Evolutionary conservation across 2,888 invertebrate species (phyloP), one percentile per base, ranked within the genome.

Genomic region (Amphipyra berbera): DNA sequence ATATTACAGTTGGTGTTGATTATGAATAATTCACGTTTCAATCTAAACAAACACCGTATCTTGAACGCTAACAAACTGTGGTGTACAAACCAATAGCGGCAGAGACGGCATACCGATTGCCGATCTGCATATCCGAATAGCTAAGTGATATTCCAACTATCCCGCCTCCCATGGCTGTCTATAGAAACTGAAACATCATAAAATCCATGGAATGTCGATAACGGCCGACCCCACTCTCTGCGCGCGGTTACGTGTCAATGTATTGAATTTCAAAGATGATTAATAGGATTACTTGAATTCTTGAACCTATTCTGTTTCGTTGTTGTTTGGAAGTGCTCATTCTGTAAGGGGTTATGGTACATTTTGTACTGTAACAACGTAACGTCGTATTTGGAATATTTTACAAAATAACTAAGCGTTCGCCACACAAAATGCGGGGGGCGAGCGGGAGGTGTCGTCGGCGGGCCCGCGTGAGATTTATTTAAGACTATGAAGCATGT

Each of bases 211-310:
- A 72, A 79, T 79, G 68, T 46, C 74, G 68, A 69, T 88, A 91
- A 89, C 83, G 85, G 83, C 80, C 92, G 89, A 83, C 76, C 81
- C 83, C 77, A 69, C 71, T 78, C 73, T 76, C 62, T 70, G 68
- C 77, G 79, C 75, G 70, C 78, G 81, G 81, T 84, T 83, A 83
- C 87, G 89, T 90, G 92, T 92, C 92, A 87, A 91, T 93, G 93
- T 94, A 93, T 94, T 94, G 93, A 93, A 94, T 93, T 91, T 90
- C 92, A 90, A 87, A 88, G 89, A 92, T 94, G 92, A 94, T 93
- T 92, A 92, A 94, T 93, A 89, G 88, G 82, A 91, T 92, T 85
- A 85, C 82, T 89, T 78, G 89, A 87, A 92, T 92, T 89, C 89
- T 87, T 82, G 76, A 71, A 78, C 76, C 77, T 86, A 87, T 88